Evolutionary conservation across 2,113 vertebrate genomes (phyloP).

Genomic region (Himantopus leucocephalus): DNA sequence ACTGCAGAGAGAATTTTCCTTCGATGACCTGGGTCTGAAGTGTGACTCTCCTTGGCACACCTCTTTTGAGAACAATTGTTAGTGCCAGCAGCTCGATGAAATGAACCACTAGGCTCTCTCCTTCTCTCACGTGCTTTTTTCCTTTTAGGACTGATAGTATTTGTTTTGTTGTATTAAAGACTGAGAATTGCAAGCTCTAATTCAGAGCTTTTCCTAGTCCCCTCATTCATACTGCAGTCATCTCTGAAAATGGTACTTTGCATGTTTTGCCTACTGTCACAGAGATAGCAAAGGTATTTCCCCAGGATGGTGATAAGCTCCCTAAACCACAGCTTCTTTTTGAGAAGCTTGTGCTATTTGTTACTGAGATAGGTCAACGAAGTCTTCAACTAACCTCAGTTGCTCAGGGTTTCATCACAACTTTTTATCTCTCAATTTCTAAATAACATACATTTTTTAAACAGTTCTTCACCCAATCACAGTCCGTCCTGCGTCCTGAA

Average conservation of each 20-base stretch:
- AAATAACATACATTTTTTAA: background rate
- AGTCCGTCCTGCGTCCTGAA: background rate
- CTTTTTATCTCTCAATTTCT: background rate
- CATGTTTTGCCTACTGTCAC: background rate
- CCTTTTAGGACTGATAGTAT: background rate
- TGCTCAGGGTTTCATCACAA: background rate
- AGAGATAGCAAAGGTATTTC: background rate
- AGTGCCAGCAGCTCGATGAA: background rate
- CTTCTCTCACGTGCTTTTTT: background rate
- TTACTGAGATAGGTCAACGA: background rate
- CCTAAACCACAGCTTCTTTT: background rate
- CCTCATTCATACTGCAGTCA: background rate
- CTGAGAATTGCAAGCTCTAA: background rate
- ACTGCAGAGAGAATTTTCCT: background rate
- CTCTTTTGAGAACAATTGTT: background rate
- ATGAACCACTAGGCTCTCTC: background rate
- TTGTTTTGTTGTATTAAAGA: background rate
- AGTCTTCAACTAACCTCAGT: background rate
- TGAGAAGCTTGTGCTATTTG: background rate
- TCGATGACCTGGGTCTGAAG: background rate
- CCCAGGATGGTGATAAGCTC: background rate
- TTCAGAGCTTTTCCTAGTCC: background rate
- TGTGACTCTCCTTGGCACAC: background rate
- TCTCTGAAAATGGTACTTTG: background rate
- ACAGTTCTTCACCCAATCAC: background rate